These are phyloP conservation scores for Macrobrachium rosenbergii DNA, from an alignment of 1,140 invertebrate genomes.

Conservation along the genomic window DNA sequence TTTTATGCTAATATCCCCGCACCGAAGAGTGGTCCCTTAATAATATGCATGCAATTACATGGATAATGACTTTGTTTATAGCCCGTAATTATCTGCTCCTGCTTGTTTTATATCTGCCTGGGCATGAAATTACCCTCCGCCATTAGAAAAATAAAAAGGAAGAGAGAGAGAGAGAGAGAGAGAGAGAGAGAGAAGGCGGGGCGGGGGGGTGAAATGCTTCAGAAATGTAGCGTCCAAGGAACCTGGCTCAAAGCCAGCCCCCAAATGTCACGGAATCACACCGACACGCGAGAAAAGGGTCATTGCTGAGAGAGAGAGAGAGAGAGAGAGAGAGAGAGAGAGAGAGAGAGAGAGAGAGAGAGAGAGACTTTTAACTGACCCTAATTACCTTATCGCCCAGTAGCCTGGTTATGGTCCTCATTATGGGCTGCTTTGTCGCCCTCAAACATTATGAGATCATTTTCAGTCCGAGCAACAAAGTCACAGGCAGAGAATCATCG, in stretches of 20 bases:
- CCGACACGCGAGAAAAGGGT: neutral
- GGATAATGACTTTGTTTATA: conserved; percentile 57
- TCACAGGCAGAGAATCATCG: too few species aligned
- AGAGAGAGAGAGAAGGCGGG: conserved; percentile 28
- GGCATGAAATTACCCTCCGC: conserved; percentile 52
- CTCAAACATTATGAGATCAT: too few species aligned
- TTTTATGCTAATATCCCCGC: conserved; percentile 54
- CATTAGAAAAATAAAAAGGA: neutral
- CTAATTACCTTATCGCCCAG: neutral
- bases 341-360: conserved; percentile 30
- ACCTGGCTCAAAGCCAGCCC: conserved; percentile 5
- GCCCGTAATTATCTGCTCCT: conserved; percentile 57
- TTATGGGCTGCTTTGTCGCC: too few species aligned
- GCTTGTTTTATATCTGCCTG: conserved; percentile 47
- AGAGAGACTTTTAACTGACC: neutral
- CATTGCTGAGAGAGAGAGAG: conserved; percentile 21
- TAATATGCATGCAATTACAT: conserved; percentile 60
- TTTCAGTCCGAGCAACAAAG: too few species aligned
- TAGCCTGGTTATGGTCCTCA: too few species aligned
- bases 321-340: conserved; percentile 28
- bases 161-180: conserved; percentile 29
- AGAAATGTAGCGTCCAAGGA: neutral
- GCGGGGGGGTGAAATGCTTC: too few species aligned
- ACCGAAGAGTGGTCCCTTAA: conserved; percentile 35
- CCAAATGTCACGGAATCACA: conserved; percentile 10